A percentile compares a stretch with the other conserved stretches of the same genome.
Evolutionary conservation across 2,888 invertebrate genomes (phyloP).

Genomic region (Dynastes grantii): DNA sequence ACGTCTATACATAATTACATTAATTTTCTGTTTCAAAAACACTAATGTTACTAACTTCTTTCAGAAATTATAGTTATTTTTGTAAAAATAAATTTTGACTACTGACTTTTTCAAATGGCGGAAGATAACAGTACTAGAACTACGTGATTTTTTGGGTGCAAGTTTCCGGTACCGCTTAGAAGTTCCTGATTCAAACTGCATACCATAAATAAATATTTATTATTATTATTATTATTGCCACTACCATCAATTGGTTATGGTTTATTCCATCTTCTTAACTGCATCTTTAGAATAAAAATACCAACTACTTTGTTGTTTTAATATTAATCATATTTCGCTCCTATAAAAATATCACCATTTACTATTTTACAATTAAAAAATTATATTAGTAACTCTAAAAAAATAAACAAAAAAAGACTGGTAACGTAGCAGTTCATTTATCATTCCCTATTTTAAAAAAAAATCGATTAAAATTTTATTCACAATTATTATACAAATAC

Average conservation of each 20-base stretch:
- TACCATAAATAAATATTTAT: not conserved
- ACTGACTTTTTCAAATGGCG: too few species aligned
- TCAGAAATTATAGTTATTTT: too few species aligned
- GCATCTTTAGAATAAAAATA: constrained; percentile 43
- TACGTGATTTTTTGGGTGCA: too few species aligned
- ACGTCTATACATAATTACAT: too few species aligned
- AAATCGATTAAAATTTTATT: constrained; percentile 28
- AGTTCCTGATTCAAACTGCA: too few species aligned
- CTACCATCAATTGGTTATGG: too few species aligned
- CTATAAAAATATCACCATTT: constrained; percentile 46
- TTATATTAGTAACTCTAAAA: constrained; percentile 30
- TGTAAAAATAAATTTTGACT: too few species aligned
- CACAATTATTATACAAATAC: constrained; percentile 11
- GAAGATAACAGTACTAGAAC: too few species aligned
- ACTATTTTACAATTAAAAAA: constrained; percentile 37
- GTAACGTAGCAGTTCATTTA: constrained; percentile 18
- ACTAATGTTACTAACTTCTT: too few species aligned
- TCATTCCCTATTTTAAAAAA: constrained; percentile 9
- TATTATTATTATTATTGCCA: not conserved
- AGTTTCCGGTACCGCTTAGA: too few species aligned
- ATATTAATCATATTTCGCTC: constrained; percentile 9
- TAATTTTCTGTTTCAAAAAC: too few species aligned
- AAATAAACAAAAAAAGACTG: constrained; percentile 22
- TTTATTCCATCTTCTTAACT: constrained; percentile 3
- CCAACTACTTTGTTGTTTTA: constrained; percentile 13